Evolutionary conservation across 2,888 invertebrate species (phyloP), one percentile per base, ranked within the genome.

Genomic region (Drosophila hamatofila): DNA sequence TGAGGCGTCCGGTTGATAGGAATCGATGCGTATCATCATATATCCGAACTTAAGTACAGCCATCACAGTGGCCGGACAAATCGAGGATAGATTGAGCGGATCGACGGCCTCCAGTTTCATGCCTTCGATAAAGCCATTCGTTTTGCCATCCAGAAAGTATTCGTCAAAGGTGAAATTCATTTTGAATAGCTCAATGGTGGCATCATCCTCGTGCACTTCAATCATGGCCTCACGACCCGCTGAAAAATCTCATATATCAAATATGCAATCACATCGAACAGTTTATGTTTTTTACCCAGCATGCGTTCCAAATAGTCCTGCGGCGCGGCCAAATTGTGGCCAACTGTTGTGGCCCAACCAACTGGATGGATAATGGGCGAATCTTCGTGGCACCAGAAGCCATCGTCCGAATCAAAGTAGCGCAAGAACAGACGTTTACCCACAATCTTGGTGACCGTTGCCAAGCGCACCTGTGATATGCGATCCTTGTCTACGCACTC

Each of bases 91-190:
- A 92, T 99, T 99, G 4, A 99, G 94, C 0, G 99, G 99, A 94
- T 99, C 99, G 67, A 99, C 97, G 0, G 99, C 98, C 94, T 99
- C 99, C 41, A 99, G 93, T 92, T 98, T 98, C 97, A 98, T 97
- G 48, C 98, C 98, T 81, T 96, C 96, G 52, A 95, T 92, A 90
- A 98, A 97, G 3, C 94, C 91, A 3, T 94, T 93, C 11, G 92
- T 93, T 72, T 93, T 93, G 51, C 93, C 93, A 66, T 93, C 93
- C 67, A 92, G 74, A 72, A 93, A 93, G 86, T 94, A 93, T 88
- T 94, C 94, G 82, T 94, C 94, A 80, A 93, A 94, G 65, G 93
- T 93, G 74, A 95, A 94, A 80, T 94, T 95, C 91, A 95, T 94
- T 87, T 95, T 95, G 81, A 98, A 98, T 88, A 97, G 94, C 66